phyloP scores from a whole-genome alignment of 1,140 invertebrate species.

The Ceratosolen fusciceps region DNA sequence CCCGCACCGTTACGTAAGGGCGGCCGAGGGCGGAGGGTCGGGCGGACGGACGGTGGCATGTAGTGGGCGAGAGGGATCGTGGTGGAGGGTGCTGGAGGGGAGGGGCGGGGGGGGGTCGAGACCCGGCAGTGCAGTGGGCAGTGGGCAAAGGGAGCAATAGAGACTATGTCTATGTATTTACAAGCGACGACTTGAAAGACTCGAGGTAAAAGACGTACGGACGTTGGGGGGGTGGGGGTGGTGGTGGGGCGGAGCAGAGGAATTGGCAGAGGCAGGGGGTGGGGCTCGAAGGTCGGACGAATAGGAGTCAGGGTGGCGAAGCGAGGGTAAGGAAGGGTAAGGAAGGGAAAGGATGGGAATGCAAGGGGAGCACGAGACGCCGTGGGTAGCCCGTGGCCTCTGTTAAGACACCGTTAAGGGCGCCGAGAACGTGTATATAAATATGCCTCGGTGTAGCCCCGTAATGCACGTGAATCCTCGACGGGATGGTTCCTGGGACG shows the following conservation, averaged over 20 bases:
- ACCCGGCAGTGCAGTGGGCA: constrained; percentile 2
- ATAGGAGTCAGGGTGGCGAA: too few species aligned
- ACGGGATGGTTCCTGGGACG: constrained; percentile 13
- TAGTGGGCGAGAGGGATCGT: background rate
- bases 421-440: constrained; percentile 28
- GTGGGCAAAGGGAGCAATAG: background rate
- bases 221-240: too few species aligned
- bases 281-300: too few species aligned
- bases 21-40: constrained; percentile 42
- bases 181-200: background rate
- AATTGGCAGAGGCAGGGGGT: too few species aligned
- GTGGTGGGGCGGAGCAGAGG: too few species aligned
- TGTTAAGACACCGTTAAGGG: constrained; percentile 69
- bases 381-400: constrained; percentile 56
- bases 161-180: background rate
- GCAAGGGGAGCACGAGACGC: too few species aligned
- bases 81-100: constrained; percentile 36
- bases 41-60: constrained; percentile 15
- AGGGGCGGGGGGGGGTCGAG: constrained; percentile 35
- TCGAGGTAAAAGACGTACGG: background rate
- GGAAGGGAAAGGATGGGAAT: background rate
- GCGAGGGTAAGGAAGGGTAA: constrained; percentile 4
- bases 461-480: constrained; percentile 26
- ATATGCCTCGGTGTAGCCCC: background rate
- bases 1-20: constrained; percentile 57